Conservation (phyloP, 2,797 vertebrate genomes). For the Schizopygopsis pylzovi region DNA sequence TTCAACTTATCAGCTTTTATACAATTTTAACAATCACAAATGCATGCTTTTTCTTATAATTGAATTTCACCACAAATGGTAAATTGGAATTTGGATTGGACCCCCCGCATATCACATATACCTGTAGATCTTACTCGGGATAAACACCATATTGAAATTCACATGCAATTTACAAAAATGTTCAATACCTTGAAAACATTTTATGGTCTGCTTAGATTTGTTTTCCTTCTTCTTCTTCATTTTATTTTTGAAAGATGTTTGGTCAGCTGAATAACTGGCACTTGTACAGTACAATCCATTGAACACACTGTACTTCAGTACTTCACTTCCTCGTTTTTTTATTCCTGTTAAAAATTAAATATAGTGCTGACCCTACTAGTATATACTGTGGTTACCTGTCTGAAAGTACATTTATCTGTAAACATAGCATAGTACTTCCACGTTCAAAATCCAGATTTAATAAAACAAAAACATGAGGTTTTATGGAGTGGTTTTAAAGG, state of each 20-base stretch:
- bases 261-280: not conserved
- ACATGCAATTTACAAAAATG: no score
- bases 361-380: not conserved
- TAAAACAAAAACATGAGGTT: not conserved
- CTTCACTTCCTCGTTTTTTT: not conserved
- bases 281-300: not conserved
- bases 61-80: not conserved
- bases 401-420: not conserved
- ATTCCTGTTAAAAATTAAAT: not conserved
- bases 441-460: not conserved
- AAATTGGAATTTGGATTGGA: not conserved
- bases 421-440: not conserved
- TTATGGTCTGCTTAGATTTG: no score
- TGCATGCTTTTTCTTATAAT: not conserved
- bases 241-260: not conserved
- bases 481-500: not conserved
- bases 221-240: no score
- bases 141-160: no score
- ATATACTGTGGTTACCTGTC: not conserved
- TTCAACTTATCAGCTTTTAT: not conserved
- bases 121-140: not conserved
- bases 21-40: not conserved
- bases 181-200: no score
- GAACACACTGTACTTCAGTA: not conserved
- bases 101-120: not conserved